Percentiles rank a stretch among this genome's conserved stretches.
Conservation (phyloP, 53 echinoderm and acorn worm species). For the Hippasteria phrygiana region DNA sequence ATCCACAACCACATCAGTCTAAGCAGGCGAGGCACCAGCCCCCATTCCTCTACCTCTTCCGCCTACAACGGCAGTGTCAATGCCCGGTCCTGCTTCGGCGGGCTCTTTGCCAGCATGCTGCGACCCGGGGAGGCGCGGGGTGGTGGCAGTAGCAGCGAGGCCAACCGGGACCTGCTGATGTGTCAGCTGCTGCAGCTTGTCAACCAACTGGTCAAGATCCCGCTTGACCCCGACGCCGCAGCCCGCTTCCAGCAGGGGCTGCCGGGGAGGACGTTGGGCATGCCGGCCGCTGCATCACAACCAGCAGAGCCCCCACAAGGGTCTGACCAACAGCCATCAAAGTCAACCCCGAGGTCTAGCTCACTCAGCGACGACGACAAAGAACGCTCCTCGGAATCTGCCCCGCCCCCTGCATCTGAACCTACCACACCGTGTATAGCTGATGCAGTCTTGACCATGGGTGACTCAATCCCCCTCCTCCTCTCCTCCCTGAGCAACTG, state of each 20-base stretch:
- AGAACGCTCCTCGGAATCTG: conserved; percentile 78
- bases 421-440: conserved; percentile 65
- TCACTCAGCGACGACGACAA: conserved; percentile 96
- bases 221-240: conserved; percentile 54
- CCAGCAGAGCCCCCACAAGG: conserved; percentile 28
- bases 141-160: conserved; percentile 56
- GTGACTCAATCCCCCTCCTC: conserved; percentile 84
- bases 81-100: conserved; percentile 81
- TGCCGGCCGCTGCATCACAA: conserved; percentile 5
- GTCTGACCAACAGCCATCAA: conserved; percentile 57
- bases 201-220: conserved; percentile 79
- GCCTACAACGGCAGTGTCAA: conserved; percentile 56
- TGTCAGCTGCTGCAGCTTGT: conserved; percentile 73
- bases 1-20: conserved; percentile 86
- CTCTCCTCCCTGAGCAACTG: conserved; percentile 88
- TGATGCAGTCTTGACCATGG: conserved; percentile 89
- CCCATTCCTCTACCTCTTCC: conserved; percentile 17
- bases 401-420: conserved; percentile 26
- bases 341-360: conserved; percentile 31
- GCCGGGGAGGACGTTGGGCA: conserved; percentile 55
- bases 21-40: conserved; percentile 64
- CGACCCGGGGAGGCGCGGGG: conserved; percentile 56
- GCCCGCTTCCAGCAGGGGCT: conserved; percentile 49
- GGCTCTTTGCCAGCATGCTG: conserved; percentile 87
- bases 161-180: conserved; percentile 87